These are phyloP conservation scores for Hybognathus amarus DNA, from an alignment of 2,797 vertebrate species.

Conservation along the genomic window DNA sequence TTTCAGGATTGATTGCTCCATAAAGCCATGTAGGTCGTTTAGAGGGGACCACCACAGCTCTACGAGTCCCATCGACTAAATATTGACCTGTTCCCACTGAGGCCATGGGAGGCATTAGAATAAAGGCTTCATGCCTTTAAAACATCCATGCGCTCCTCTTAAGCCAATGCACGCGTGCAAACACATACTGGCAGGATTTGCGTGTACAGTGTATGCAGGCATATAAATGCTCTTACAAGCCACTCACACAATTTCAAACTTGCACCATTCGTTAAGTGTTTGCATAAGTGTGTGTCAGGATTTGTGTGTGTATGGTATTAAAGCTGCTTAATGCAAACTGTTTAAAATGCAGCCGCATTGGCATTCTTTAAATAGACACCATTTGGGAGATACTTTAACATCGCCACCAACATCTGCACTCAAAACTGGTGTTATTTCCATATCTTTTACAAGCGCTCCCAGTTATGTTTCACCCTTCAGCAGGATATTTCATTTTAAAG, in stretches of 20 bases:
- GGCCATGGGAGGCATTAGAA: constrained; percentile 39
- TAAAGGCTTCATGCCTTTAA: constrained; percentile 63
- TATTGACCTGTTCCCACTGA: constrained; percentile 62
- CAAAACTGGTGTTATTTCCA: constrained; percentile 33
- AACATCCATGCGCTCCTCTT: constrained; percentile 9
- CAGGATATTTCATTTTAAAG: constrained; percentile 29
- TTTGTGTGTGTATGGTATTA: constrained; percentile 35
- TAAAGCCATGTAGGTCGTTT: constrained; percentile 62
- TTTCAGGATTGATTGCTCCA: constrained; percentile 62
- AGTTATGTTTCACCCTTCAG: constrained; percentile 8
- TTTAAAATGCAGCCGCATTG: constrained; percentile 39
- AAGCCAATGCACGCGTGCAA: constrained; percentile 1
- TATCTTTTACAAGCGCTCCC: constrained; percentile 9
- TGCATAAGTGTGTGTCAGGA: constrained; percentile 13
- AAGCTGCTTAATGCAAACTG: constrained; percentile 41
- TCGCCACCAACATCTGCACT: constrained; percentile 32
- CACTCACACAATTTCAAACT: not conserved
- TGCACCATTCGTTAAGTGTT: not conserved
- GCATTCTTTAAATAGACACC: constrained; percentile 48
- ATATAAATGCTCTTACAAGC: constrained; percentile 18
- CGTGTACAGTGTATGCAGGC: not conserved
- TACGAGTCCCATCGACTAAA: constrained; percentile 58
- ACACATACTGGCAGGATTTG: not conserved
- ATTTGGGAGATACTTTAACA: constrained; percentile 34
- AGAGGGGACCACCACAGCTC: constrained; percentile 58